These are phyloP conservation scores for Tetraodon nigroviridis DNA, from an alignment of 2,113 vertebrate genomes.

Conservation along the genomic window DNA sequence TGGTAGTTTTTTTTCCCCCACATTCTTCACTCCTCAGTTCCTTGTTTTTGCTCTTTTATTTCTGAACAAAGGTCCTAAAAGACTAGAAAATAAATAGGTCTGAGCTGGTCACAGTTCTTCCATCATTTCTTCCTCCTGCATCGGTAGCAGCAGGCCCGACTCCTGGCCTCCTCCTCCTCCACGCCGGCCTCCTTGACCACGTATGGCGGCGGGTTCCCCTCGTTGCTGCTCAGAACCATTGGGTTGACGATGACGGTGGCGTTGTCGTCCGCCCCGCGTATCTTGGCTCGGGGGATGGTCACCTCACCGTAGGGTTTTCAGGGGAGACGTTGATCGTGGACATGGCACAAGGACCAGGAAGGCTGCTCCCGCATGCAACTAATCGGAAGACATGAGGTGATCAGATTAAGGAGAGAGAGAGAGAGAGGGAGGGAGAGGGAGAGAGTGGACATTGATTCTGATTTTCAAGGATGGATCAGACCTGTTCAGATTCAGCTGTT, in stretches of 20 bases:
- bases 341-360: constrained; percentile 17
- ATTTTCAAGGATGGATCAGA: background rate
- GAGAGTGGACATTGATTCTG: background rate
- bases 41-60: background rate
- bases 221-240: constrained; percentile 9
- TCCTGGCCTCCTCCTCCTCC: constrained; percentile 17
- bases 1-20: background rate
- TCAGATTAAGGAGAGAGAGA: background rate
- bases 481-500: too few species aligned
- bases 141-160: constrained; percentile 49
- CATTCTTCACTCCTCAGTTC: too few species aligned
- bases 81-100: background rate
- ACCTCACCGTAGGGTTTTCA: constrained; percentile 60
- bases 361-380: background rate
- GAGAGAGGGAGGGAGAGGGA: background rate
- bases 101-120: constrained; percentile 1
- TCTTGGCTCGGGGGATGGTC: constrained; percentile 58
- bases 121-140: constrained; percentile 56
- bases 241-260: constrained; percentile 56
- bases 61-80: background rate
- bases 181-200: constrained; percentile 45
- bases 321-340: constrained; percentile 45
- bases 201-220: constrained; percentile 38
- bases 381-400: background rate
- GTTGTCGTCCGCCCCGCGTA: constrained; percentile 23